These are phyloP conservation scores for Melieria omissa DNA, from an alignment of 2,888 invertebrate genomes.

Conservation along the genomic window DNA sequence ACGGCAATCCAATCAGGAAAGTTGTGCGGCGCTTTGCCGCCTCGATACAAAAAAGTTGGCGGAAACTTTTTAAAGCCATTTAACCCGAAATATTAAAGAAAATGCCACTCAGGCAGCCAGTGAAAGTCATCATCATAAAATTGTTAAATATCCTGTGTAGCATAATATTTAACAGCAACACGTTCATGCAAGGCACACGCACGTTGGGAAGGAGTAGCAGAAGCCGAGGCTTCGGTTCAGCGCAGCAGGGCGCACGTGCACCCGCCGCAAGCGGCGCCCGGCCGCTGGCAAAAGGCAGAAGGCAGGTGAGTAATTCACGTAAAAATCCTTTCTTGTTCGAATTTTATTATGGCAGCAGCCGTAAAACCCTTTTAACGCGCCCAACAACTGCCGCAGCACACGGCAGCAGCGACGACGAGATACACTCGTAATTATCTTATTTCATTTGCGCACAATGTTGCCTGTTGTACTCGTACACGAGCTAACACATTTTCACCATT, in stretches of 20 bases:
- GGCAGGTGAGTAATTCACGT: not conserved
- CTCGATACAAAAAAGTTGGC: not conserved
- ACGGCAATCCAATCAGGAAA: too few species aligned
- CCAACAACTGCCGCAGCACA: not conserved
- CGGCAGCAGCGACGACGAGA: not conserved
- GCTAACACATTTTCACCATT: slow-evolving; percentile 27
- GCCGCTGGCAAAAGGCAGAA: not conserved
- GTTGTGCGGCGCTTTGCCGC: too few species aligned
- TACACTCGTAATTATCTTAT: slow-evolving; percentile 5
- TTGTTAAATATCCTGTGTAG: not conserved
- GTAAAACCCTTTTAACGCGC: slow-evolving; percentile 17
- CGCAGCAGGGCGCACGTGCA: too few species aligned
- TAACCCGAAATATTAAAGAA: not conserved
- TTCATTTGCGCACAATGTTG: not conserved
- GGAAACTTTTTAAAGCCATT: not conserved
- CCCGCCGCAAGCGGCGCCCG: too few species aligned
- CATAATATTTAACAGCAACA: too few species aligned
- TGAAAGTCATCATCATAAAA: slow-evolving; percentile 4
- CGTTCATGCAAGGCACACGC: too few species aligned
- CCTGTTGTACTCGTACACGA: not conserved
- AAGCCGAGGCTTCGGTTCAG: too few species aligned
- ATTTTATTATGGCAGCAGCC: slow-evolving; percentile 8
- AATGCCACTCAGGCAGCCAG: not conserved
- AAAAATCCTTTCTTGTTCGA: slow-evolving; percentile 2
- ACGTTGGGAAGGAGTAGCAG: too few species aligned